phyloP scores from a whole-genome alignment of 2,113 vertebrate genomes.

The Cettia cetti region DNA sequence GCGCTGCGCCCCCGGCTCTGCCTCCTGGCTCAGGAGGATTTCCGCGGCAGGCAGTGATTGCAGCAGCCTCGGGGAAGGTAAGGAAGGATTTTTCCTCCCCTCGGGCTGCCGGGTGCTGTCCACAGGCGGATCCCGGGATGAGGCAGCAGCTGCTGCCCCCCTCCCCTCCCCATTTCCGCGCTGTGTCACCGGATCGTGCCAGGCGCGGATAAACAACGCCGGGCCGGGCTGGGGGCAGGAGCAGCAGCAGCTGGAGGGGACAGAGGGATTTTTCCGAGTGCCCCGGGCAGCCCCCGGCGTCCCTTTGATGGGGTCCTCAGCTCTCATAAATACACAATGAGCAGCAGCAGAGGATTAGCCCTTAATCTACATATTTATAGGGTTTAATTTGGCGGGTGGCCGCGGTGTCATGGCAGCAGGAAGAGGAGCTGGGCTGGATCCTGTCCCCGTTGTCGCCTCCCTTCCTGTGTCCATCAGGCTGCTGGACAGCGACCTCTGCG shows the following conservation, averaged over 20 bases:
- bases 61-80: not conserved
- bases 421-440: not conserved
- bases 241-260: not conserved
- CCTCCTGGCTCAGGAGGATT: not conserved
- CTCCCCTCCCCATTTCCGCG: rapidly evolving
- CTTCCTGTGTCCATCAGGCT: not conserved
- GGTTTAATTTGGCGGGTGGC: not conserved
- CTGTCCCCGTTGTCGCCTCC: not conserved
- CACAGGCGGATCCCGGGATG: rapidly evolving
- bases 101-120: not conserved
- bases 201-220: not conserved
- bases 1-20: not conserved
- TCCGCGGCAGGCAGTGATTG: not conserved
- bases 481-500: not conserved
- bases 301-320: not conserved
- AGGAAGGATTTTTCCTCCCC: not conserved
- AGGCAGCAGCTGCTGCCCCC: not conserved
- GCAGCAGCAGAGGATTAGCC: not conserved
- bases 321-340: not conserved
- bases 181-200: not conserved
- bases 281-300: too few relatives aligned
- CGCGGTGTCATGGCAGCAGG: not conserved
- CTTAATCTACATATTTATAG: not conserved
- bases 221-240: rapidly evolving
- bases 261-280: not conserved